Conservation (phyloP, 2,888 invertebrate species). For the Auanema sp. region DNA sequence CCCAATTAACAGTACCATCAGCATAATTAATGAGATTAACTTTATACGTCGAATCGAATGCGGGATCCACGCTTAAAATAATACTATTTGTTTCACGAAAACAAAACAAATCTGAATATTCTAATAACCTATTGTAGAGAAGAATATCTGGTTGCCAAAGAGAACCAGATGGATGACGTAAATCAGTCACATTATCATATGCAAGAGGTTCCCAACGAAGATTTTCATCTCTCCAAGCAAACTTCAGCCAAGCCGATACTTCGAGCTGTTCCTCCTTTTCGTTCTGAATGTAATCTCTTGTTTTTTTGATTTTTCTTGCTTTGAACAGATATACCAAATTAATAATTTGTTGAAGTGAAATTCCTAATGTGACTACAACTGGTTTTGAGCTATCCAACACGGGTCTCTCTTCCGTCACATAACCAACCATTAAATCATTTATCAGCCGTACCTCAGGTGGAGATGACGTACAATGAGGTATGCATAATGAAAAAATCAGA, state of each 20-base stretch:
- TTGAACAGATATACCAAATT: slow-evolving; percentile 45
- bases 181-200: slow-evolving; percentile 50
- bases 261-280: slow-evolving; percentile 58
- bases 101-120: neutral
- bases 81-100: neutral
- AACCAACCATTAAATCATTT: slow-evolving; percentile 53
- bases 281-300: slow-evolving; percentile 33
- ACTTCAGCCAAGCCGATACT: slow-evolving; percentile 59
- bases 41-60: slow-evolving; percentile 57
- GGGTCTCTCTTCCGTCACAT: slow-evolving; percentile 52
- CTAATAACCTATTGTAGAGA: slow-evolving; percentile 52
- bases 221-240: slow-evolving; percentile 57
- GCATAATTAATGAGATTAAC: slow-evolving; percentile 52
- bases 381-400: slow-evolving; percentile 51
- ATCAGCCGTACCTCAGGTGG: slow-evolving; percentile 54
- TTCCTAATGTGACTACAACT: slow-evolving; percentile 53
- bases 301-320: neutral
- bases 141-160: slow-evolving; percentile 56
- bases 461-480: slow-evolving; percentile 21
- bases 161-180: slow-evolving; percentile 49
- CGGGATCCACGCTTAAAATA: slow-evolving; percentile 49
- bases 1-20: slow-evolving; percentile 52
- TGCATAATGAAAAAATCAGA: no score
- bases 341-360: slow-evolving; percentile 58
- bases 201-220: slow-evolving; percentile 57